Conservation (phyloP, 2,888 invertebrate genomes). For the Tyria jacobaeae region DNA sequence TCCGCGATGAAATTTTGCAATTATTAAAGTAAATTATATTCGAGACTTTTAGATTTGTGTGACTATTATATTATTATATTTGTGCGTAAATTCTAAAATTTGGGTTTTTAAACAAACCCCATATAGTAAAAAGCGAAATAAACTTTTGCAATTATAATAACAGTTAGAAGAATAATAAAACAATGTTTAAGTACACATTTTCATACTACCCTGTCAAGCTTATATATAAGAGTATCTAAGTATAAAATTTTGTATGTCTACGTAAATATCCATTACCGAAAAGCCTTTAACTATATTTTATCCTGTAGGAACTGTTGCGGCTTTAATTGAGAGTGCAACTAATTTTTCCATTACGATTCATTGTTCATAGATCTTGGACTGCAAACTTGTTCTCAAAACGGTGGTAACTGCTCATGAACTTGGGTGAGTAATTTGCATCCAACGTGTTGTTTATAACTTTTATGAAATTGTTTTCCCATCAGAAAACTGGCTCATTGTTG, state of each 20-base stretch:
- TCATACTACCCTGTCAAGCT: no score
- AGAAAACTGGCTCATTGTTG: no score
- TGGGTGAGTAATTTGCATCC: neutral
- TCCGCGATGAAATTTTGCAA: no score
- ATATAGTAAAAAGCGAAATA: no score
- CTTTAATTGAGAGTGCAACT: neutral
- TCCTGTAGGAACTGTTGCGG: neutral
- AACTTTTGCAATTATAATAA: no score
- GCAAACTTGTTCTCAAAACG: neutral
- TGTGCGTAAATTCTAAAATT: no score
- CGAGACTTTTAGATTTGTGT: no score
- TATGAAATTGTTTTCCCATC: neutral
- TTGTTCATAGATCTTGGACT: neutral
- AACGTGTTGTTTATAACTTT: neutral
- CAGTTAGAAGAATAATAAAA: no score
- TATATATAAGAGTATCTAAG: constrained; percentile 5
- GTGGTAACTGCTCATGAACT: neutral
- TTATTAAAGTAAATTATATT: no score
- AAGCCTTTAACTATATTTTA: neutral
- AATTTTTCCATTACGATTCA: neutral
- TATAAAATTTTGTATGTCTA: neutral
- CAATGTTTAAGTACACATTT: no score
- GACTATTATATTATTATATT: no score
- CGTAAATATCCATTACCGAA: neutral
- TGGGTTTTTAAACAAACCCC: no score